Conservation (phyloP, 2,113 vertebrate species). For the Isichthys henryi region DNA sequence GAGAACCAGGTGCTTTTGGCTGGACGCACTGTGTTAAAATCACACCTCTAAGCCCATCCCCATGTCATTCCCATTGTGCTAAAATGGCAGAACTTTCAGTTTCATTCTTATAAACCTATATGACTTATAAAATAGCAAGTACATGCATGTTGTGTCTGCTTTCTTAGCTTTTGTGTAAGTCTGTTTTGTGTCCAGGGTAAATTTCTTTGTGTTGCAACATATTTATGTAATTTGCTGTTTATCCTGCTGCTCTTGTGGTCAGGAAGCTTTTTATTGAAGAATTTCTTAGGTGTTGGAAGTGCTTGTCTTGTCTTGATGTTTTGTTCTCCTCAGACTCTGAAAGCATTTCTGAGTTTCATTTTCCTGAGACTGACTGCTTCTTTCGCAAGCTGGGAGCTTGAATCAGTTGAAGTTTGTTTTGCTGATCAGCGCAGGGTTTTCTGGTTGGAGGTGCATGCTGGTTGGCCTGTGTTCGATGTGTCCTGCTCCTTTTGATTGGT, state of each 20-base stretch:
- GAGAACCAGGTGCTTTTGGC: slow-evolving; percentile 80
- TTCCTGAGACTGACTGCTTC: not conserved
- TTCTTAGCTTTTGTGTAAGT: not conserved
- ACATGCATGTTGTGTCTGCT: not conserved
- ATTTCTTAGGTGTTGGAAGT: not conserved
- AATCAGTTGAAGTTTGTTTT: not conserved
- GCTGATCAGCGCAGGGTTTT: not conserved
- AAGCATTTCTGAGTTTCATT: not conserved
- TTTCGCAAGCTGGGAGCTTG: not conserved
- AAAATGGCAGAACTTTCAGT: not conserved
- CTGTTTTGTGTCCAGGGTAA: not conserved
- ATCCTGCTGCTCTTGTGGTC: not conserved
- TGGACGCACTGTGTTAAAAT: not conserved
- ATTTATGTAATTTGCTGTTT: not conserved
- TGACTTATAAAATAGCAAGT: not conserved
- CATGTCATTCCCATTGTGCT: not conserved
- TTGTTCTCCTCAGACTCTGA: not conserved
- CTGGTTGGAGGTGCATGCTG: not conserved
- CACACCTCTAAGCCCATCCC: not conserved
- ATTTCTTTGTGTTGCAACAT: not conserved
- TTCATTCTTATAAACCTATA: not conserved
- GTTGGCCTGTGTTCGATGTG: not conserved
- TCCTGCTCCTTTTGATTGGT: not conserved
- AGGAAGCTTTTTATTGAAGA: not conserved
- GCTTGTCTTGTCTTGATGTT: not conserved